These are phyloP conservation scores for Dolichomitus sp. DNA, from an alignment of 2,888 invertebrate genomes.

Conservation along the genomic window DNA sequence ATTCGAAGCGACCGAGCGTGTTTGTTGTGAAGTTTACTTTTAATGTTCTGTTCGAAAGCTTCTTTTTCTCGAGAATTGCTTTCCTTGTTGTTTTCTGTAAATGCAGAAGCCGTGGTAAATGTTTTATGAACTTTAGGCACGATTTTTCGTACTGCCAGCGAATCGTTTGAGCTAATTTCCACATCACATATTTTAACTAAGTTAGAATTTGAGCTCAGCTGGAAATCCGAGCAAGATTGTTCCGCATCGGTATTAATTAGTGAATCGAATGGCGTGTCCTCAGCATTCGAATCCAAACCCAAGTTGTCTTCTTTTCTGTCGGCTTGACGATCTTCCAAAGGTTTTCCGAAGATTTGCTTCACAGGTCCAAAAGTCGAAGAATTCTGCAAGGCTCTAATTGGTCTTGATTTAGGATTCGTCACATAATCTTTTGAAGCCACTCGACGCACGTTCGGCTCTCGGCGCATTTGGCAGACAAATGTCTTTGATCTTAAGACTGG, in stretches of 20 bases:
- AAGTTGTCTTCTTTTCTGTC: not conserved
- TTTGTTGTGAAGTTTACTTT: conserved; percentile 50
- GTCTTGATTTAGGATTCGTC: not conserved
- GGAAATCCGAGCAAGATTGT: conserved; percentile 14
- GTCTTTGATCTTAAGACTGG: conserved; percentile 60
- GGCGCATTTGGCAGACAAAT: conserved; percentile 36
- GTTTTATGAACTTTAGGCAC: not conserved
- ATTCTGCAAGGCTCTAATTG: not conserved
- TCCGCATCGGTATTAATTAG: conserved; percentile 25
- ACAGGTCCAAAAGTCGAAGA: conserved; percentile 3
- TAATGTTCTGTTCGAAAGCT: not conserved
- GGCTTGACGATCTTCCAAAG: not conserved
- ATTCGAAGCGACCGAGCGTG: conserved; percentile 62
- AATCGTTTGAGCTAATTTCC: conserved; percentile 2
- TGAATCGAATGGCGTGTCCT: conserved; percentile 25
- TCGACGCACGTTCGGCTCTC: not conserved
- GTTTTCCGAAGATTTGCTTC: conserved; percentile 19
- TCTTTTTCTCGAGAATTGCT: conserved; percentile 1
- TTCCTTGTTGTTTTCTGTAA: not conserved
- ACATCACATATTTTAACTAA: not conserved
- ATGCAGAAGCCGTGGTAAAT: not conserved
- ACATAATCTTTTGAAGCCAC: not conserved
- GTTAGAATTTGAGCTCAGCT: conserved; percentile 4
- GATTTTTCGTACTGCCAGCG: not conserved
- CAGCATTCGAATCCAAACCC: conserved; percentile 10